Conservation (phyloP, 2,888 invertebrate species). For the Andrena camellia region DNA sequence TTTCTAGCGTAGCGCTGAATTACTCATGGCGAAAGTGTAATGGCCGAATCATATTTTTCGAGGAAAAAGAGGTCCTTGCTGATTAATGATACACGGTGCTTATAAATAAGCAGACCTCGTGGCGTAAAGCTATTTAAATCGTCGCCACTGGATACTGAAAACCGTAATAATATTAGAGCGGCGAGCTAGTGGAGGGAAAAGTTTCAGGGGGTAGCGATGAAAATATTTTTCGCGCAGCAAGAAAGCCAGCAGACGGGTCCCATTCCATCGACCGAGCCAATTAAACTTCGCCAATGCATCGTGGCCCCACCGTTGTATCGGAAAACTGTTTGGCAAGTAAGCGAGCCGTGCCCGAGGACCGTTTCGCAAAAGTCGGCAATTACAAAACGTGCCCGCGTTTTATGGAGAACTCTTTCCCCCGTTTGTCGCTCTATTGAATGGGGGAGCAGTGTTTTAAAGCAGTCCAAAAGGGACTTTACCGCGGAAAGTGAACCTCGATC, state of each 20-base stretch:
- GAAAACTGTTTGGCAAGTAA: constrained; percentile 54
- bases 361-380: constrained; percentile 46
- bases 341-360: constrained; percentile 51
- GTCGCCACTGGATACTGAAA: too few relatives aligned
- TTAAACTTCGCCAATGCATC: constrained; percentile 43
- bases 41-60: background rate
- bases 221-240: constrained; percentile 25
- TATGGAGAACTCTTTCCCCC: constrained; percentile 9
- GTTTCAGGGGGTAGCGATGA: background rate
- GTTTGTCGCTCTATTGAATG: constrained; percentile 8
- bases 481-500: background rate
- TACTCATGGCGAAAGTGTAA: constrained; percentile 26
- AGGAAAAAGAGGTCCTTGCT: too few relatives aligned
- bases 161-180: background rate
- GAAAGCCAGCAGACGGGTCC: background rate
- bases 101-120: too few relatives aligned
- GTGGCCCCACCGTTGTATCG: constrained; percentile 33
- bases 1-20: constrained; percentile 23
- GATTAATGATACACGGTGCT: too few relatives aligned
- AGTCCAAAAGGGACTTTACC: background rate
- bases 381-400: constrained; percentile 13
- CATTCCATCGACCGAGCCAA: constrained; percentile 22
- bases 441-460: background rate
- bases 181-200: background rate
- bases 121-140: too few relatives aligned